Base-by-base conservation (phyloP, 2,113 vertebrate species). In the Oreocharis arfaki region DNA sequence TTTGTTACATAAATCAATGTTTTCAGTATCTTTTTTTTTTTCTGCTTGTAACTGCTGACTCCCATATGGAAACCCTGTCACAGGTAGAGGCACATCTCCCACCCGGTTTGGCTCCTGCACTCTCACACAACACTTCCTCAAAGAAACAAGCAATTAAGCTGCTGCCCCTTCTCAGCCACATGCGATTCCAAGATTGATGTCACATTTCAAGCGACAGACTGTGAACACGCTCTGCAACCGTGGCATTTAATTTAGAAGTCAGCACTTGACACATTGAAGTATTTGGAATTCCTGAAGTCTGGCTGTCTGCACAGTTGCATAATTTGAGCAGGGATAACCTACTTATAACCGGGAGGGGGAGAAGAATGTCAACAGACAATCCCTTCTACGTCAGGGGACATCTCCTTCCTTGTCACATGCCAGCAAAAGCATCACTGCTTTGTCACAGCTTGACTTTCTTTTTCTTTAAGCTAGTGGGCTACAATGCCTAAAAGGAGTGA, bases 251-350 rank as follows among this genome's bases (percentile, higher is more conserved):
- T 95, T 93, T 64, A 37, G 80, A 59, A 97, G 85, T 47, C 85
- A 44, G 90, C 83, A 64, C 90, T 96, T 90, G 92, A 96, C 92
- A 92, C 79, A 5, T 74, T 74, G 79, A 93, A 96, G 90, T 55
- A 93, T 90, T 95, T 87, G 92, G 90, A 95, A 94, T 95, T 96
- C 90, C 95, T 90, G 59, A 95, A 96, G 95, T 87, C 92, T 95
- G 90, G 92, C 95, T 94, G 93, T 56, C 93, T 90, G 85, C 95
- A 87, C 71, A 37, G 88, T 93, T 96, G 95, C 95, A 95, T 95
- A 93, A 95, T 92, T 93, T 90, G 71, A 95, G 81, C 49, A 74
- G 93, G 96, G 95, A 94, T 94, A 94, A 94, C 95, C 90, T 96
- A 95, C 88, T 95, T 96, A 57, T 24, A 94, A 81, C 9, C 0